Conservation (phyloP, 2,888 invertebrate species). For the Tortrix viridana region DNA sequence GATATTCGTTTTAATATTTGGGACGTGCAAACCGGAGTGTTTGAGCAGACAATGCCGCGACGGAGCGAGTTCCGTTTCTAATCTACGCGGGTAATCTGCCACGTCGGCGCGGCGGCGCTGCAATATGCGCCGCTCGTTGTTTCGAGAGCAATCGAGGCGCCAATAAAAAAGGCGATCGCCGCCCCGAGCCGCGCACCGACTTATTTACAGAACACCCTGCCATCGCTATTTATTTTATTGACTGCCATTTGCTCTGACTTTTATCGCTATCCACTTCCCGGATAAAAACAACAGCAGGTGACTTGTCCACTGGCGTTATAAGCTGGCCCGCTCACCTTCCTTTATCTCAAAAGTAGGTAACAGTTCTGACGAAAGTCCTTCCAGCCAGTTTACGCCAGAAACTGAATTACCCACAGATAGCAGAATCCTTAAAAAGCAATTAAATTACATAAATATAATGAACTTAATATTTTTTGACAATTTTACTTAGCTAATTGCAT, state of each 20-base stretch:
- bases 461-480: too few species aligned
- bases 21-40: conserved; percentile 45
- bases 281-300: conserved; percentile 78
- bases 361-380: neutral
- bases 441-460: too few species aligned
- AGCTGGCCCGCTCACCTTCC: neutral
- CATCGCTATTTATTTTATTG: conserved; percentile 84
- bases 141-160: conserved; percentile 84
- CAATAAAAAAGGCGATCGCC: conserved; percentile 85
- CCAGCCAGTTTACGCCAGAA: too few species aligned
- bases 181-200: conserved; percentile 74
- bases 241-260: conserved; percentile 83
- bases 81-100: conserved; percentile 76
- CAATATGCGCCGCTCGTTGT: conserved; percentile 75
- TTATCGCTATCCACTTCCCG: conserved; percentile 80
- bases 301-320: conserved; percentile 36
- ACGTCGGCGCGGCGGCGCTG: conserved; percentile 73
- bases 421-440: too few species aligned
- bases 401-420: too few species aligned
- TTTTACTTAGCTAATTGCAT: too few species aligned
- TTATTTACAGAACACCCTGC: conserved; percentile 84
- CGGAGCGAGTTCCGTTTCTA: conserved; percentile 68
- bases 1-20: conserved; percentile 37
- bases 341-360: neutral
- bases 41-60: conserved; percentile 54